Evolutionary conservation across 2,797 vertebrate species (phyloP).

Genomic region (Pseudomugil gertrudae): DNA sequence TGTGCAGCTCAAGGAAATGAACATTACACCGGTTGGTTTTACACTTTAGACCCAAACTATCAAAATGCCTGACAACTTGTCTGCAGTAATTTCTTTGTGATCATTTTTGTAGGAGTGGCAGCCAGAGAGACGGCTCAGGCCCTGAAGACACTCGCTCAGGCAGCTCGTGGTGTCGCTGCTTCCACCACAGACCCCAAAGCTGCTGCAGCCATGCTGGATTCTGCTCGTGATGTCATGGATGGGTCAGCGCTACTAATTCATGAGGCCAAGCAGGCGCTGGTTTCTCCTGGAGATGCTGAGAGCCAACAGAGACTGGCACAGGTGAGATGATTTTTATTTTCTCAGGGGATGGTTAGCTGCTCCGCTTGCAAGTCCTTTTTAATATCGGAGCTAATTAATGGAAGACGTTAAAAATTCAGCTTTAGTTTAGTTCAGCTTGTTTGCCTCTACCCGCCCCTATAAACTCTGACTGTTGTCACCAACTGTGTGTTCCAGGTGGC

Average conservation of each 20-base stretch:
- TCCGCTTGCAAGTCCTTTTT: constrained; percentile 6
- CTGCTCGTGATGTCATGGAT: constrained; percentile 96
- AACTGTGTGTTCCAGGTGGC: constrained; percentile 86
- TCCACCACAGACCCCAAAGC: constrained; percentile 88
- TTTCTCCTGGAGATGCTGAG: constrained; percentile 91
- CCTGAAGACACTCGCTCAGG: constrained; percentile 92
- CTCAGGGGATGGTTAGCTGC: background rate
- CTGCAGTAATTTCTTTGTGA: background rate
- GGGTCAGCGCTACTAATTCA: constrained; percentile 95
- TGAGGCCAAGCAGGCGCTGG: constrained; percentile 93
- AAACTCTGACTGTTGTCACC: constrained; percentile 11
- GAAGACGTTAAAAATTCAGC: constrained; percentile 32
- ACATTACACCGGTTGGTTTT: constrained; percentile 92
- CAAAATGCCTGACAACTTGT: background rate
- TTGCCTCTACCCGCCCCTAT: constrained; percentile 6
- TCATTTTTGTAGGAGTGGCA: constrained; percentile 86
- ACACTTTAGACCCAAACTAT: background rate
- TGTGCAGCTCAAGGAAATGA: constrained; percentile 98
- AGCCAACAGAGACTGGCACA: constrained; percentile 97
- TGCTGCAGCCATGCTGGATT: constrained; percentile 94
- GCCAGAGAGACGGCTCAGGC: constrained; percentile 97
- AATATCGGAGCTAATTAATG: background rate
- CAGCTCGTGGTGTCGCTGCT: constrained; percentile 93
- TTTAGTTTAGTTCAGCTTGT: constrained; percentile 14
- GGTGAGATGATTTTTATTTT: constrained; percentile 76